Percentiles rank a stretch among this genome's conserved stretches.
Evolutionary conservation across 2,113 vertebrate species (phyloP).

Genomic region (Vidua macroura): DNA sequence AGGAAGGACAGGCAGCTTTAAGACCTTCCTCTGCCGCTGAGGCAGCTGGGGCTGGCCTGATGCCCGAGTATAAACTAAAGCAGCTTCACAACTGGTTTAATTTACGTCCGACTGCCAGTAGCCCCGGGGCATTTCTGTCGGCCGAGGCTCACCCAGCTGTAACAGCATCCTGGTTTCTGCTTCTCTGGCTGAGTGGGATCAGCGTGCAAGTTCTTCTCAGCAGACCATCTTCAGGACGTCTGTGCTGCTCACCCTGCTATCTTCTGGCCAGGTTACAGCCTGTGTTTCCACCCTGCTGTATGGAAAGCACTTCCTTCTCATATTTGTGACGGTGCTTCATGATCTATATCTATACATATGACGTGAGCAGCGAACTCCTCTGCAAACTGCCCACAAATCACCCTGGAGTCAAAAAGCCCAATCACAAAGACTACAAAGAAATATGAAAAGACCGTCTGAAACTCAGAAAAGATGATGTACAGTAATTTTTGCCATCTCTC

Average conservation of each 20-base stretch:
- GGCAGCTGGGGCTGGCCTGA: conserved; percentile 30
- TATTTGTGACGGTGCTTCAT: background rate
- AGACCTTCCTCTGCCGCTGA: background rate
- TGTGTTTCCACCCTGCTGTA: background rate
- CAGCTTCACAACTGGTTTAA: conserved; percentile 43
- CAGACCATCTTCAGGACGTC: background rate
- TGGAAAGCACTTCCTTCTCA: background rate
- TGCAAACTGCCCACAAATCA: conserved; percentile 76
- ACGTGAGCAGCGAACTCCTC: conserved; percentile 14
- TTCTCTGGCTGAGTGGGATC: background rate
- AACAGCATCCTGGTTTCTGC: background rate
- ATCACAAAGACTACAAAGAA: conserved; percentile 83
- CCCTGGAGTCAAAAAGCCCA: conserved; percentile 80
- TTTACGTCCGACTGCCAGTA: conserved; percentile 31
- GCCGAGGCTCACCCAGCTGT: conserved; percentile 4
- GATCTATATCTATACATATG: background rate
- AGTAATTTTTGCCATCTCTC: background rate
- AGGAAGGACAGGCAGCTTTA: background rate
- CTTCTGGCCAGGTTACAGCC: background rate
- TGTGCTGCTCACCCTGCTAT: background rate
- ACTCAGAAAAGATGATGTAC: conserved; percentile 28
- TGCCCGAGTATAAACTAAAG: conserved; percentile 36
- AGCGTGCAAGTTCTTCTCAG: background rate
- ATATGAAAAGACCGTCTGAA: conserved; percentile 79
- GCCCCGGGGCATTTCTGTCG: conserved; percentile 40